Base-by-base conservation (phyloP, 2,797 vertebrate species). In the Epinephelus coioides region DNA sequence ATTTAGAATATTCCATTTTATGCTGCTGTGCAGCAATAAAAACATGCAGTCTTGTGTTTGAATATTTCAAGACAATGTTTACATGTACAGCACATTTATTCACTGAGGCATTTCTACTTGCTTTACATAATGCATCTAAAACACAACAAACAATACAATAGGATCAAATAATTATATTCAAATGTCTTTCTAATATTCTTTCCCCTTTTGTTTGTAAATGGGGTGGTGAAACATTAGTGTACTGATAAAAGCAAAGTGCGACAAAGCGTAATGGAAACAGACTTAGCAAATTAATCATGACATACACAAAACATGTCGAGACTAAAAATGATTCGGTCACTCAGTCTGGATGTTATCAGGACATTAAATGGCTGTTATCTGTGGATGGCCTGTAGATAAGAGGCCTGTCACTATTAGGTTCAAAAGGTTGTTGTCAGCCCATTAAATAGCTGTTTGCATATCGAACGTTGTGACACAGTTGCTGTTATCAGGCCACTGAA, bases 1-100 rank as follows among this genome's bases (percentile, higher is more conserved):
- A 71, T 78, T 27, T 30, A 3, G 23, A 70, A 66, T 73, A 69
- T 78, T 82, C 38, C 27, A 78, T 71, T 25, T 55, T 50, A 14
- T 68, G 47, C 13, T 34, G 50, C 44, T 54, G 18, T 68, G 47
- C 13, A 43, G 50, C 44, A 54, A 64, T 46, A 30, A 65, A 18
- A 62, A 76, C 27, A 69, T 7, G 40, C 12, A 44, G 4, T 40
- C 3, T 44, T 40, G n/a, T 19, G 46, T 46, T 73, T 25, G 18
- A 25, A 79, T 67, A 68, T 69, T 63, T 76, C 11, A 78, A 60
- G 10, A 15, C 18, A 30, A 34, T 23, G 21, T 65, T 68, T 51
- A 18, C 54, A 13, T 55, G 19, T 51, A 15, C 5, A 34, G 2
- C 44, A n/a, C 7, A 69, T 47, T 43, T 61, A 54, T 34, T 12